Base-by-base conservation (phyloP, 2,888 invertebrate genomes). In the Geophilus truncorum region DNA sequence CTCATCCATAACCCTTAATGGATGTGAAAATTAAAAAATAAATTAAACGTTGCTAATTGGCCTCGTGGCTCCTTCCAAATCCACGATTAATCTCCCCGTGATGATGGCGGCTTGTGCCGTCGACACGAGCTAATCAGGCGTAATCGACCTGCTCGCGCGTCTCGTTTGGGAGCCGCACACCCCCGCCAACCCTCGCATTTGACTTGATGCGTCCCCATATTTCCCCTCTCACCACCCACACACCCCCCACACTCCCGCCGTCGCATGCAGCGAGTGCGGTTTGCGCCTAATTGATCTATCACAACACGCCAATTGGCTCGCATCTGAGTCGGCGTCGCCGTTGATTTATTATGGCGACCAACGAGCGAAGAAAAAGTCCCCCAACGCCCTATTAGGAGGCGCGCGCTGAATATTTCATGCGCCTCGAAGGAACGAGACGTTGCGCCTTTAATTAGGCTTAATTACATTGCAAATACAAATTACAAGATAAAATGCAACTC, bases 11-110 rank as follows among this genome's bases (percentile, higher is more conserved):
- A 78, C 78, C 45, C 21, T 25, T 45, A 78, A 78, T 78, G 78
- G 23, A 25, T 25, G 40, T 36, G 57, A 36, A 25, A 80, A 76
- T 78, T 51, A 75, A 81, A 81, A 78, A 79, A 36, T 70, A 70
- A 79, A 81, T 79, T 78, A 79, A 78, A 25, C 21, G 25, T n/a
- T 28, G 79, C 81, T 81, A 81, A 81, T 81, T 81, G 81, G 76
- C 62, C 81, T 81, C 81, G 32, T 45, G 81, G 79, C 57, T 51
- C 32, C 77, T 21, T 79, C 34, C 77, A 81, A 81, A 81, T 81
- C 81, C 79, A 81, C 77, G 81, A 81, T 81, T 81, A 81, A 81
- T 81, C 76, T 81, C 79, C 40, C 12, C 78, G 78, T 45, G 28
- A 45, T 40, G 36, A 78, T 30, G 40, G 78, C 36, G 28, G 45